These are phyloP conservation scores for Lissocephala sabroskyi DNA, from an alignment of 2,888 invertebrate species.

Conservation along the genomic window DNA sequence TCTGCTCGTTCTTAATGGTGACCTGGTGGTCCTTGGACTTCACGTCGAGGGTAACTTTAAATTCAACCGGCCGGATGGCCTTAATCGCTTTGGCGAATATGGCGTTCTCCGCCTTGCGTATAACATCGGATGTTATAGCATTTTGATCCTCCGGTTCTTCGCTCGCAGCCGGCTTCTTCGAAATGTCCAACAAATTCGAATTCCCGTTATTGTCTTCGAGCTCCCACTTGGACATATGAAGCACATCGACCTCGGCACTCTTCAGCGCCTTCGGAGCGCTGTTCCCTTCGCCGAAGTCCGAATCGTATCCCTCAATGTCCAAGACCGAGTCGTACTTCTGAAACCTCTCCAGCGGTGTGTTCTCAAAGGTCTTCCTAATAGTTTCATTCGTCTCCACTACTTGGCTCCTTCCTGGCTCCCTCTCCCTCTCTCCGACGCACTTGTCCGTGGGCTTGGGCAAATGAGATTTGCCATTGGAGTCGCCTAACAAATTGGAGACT, in stretches of 20 bases:
- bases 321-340: slow-evolving; percentile 45
- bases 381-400: background rate
- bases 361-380: background rate
- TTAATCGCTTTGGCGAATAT: slow-evolving; percentile 91
- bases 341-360: slow-evolving; percentile 31
- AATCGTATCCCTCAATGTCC: slow-evolving; percentile 61
- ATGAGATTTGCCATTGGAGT: too few species aligned
- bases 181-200: slow-evolving; percentile 72
- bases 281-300: slow-evolving; percentile 47
- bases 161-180: too few species aligned
- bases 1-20: slow-evolving; percentile 41
- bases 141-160: slow-evolving; percentile 71
- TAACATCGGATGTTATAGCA: slow-evolving; percentile 86
- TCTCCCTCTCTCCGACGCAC: too few species aligned
- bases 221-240: slow-evolving; percentile 92
- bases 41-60: slow-evolving; percentile 71
- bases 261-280: background rate
- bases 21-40: slow-evolving; percentile 71
- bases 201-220: slow-evolving; percentile 86
- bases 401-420: too few species aligned
- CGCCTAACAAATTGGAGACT: too few species aligned
- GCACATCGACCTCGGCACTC: slow-evolving; percentile 72
- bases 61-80: slow-evolving; percentile 83
- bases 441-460: too few species aligned
- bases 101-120: slow-evolving; percentile 92